These are phyloP conservation scores for Semaprochilodus insignis DNA, from an alignment of 2,797 vertebrate genomes.

Conservation along the genomic window DNA sequence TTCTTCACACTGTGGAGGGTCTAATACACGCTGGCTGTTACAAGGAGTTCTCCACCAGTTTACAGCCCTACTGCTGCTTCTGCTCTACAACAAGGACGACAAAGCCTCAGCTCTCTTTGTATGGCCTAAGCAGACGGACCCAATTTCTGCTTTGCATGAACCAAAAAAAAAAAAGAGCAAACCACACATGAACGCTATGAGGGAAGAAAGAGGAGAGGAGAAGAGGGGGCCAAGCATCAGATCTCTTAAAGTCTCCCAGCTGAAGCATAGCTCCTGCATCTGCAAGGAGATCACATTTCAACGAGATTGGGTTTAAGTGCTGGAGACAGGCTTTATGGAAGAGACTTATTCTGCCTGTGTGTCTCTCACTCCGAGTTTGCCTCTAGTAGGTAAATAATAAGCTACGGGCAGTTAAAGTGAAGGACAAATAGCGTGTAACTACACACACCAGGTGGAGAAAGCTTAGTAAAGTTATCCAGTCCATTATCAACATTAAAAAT, in stretches of 20 bases:
- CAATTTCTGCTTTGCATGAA: constrained; percentile 59
- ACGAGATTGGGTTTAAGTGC: constrained; percentile 57
- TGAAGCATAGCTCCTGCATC: constrained; percentile 49
- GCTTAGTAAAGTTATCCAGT: neutral
- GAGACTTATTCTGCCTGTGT: constrained; percentile 28
- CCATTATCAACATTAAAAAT: neutral
- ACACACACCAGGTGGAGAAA: neutral
- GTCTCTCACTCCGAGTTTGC: neutral
- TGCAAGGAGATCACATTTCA: constrained; percentile 63
- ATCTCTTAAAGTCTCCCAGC: constrained; percentile 54
- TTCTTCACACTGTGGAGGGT: constrained; percentile 27
- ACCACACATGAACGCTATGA: constrained; percentile 56
- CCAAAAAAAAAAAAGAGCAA: constrained; percentile 43
- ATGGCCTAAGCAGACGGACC: constrained; percentile 43
- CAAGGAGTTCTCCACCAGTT: constrained; percentile 28
- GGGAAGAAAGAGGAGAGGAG: constrained; percentile 44
- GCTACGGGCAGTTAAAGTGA: neutral
- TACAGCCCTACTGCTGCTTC: constrained; percentile 26
- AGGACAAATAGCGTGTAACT: neutral
- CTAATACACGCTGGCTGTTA: constrained; percentile 23
- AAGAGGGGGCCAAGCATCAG: constrained; percentile 51
- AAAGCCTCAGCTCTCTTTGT: constrained; percentile 52
- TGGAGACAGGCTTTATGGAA: constrained; percentile 53
- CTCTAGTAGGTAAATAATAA: constrained; percentile 1
- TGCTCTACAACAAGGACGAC: constrained; percentile 35